Conservation (phyloP, 2,888 invertebrate species). For the Schizaphis graminum region DNA sequence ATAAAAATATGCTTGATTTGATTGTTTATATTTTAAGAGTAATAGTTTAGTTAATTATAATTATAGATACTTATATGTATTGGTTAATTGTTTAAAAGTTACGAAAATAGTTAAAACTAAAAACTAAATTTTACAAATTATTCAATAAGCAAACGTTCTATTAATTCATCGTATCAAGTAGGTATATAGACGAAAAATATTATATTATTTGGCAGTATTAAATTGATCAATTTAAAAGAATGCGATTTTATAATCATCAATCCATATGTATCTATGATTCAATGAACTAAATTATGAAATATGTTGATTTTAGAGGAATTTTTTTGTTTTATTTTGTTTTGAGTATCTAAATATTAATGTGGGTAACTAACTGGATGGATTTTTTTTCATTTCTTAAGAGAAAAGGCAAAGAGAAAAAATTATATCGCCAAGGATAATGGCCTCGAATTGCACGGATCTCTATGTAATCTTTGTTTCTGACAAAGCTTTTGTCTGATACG, state of each 20-base stretch:
- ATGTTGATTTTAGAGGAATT: background rate
- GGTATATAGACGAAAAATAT: background rate
- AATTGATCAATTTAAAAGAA: background rate
- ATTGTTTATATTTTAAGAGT: background rate
- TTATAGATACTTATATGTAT: background rate
- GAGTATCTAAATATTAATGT: conserved; percentile 16
- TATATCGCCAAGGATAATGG: conserved; percentile 54
- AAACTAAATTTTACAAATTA: background rate
- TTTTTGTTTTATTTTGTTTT: background rate
- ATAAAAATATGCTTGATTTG: background rate
- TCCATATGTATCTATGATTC: background rate
- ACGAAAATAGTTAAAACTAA: background rate
- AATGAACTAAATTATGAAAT: background rate
- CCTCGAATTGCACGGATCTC: conserved; percentile 33
- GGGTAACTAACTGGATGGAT: conserved; percentile 20
- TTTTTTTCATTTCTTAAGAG: conserved; percentile 24
- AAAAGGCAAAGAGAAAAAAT: conserved; percentile 41
- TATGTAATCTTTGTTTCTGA: conserved; percentile 63
- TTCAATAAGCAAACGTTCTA: background rate
- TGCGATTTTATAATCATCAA: background rate
- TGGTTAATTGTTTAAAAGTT: background rate
- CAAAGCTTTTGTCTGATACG: conserved; percentile 54
- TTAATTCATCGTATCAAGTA: background rate
- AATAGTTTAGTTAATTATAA: background rate
- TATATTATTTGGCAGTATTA: background rate